Percentiles rank a stretch among this genome's conserved stretches.
These are phyloP conservation scores for Odocoileus hemionus DNA, from an alignment of 2,113 vertebrate species.

Conservation along the genomic window DNA sequence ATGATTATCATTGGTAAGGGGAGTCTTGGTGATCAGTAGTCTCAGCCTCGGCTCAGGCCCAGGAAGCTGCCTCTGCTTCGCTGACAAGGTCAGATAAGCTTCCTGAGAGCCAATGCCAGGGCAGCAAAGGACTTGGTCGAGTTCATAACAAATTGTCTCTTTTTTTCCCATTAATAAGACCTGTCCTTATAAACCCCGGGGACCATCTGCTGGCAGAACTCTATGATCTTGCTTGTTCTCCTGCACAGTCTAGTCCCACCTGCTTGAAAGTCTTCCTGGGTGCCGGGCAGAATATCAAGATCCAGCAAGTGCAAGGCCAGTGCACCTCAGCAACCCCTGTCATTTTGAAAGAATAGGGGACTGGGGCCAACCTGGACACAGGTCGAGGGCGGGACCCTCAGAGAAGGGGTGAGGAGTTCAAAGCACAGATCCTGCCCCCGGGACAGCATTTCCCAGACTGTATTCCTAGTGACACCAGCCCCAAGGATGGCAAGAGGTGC, in stretches of 20 bases:
- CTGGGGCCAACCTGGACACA: no score
- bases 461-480: not conserved
- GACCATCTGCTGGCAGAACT: not conserved
- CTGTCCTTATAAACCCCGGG: not conserved
- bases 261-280: not conserved
- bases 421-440: fast-evolving
- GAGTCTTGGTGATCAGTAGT: not conserved
- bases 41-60: fast-evolving
- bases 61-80: not conserved
- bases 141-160: not conserved
- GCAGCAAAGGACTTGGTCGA: not conserved
- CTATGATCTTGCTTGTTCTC: not conserved
- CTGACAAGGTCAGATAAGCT: not conserved
- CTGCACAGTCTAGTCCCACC: fast-evolving
- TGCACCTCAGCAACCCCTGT: fast-evolving
- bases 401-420: not conserved
- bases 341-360: not conserved
- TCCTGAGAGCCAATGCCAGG: not conserved
- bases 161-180: not conserved
- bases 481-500: not conserved
- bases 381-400: not conserved
- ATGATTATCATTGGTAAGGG: not conserved
- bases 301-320: not conserved
- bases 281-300: fast-evolving
- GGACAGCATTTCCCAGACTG: not conserved